Base-by-base conservation (phyloP, 2,113 vertebrate genomes). In the Dermatemys mawii region DNA sequence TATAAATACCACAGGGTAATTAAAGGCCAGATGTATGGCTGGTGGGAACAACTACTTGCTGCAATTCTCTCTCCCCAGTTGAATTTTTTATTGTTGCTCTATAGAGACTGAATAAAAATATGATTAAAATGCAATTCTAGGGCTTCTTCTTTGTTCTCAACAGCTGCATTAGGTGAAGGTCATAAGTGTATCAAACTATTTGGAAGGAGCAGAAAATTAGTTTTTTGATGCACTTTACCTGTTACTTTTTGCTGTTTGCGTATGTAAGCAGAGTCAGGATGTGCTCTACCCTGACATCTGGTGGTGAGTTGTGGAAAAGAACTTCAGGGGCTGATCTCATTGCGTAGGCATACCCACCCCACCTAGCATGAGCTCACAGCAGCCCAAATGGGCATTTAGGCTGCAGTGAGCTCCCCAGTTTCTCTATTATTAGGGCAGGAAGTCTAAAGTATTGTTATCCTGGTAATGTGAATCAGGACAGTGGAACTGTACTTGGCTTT, bases 1-100 rank as follows among this genome's bases (percentile, higher is more conserved):
- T 93, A 97, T 95, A 96, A 98, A 97, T 93, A 97, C 93, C 94
- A 67, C 55, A 53, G 89, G 86, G 92, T 98, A 97, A 97, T 97
- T 97, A 97, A 98, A 91, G 96, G 95, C 93, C 97, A 96, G 73
- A 94, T 95, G 93, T 91, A 93, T 94, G 92, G 75, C 94, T 97
- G 81, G 35, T 95, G 78, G 94, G 89, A 95, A 93, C 78, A 60
- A 89, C 84, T 94, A 35, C 81, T 82, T 46, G 32, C 13, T 44
- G 46, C 89, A 63, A 90, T 93, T 57, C 78, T 90, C 17, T 29
- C 41, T 49, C 55, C 29, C 21, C 0, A 26, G 73, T 27, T 86
- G 90, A 97, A 96, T 89, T 83, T 96, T 97, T 96, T 92, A 95
- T 95, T 96, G 54, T 84, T 89, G 88, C 48, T 95, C 83, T 93